These are phyloP conservation scores for Glyphotaelius pellucidus DNA, from an alignment of 2,888 invertebrate species.

Conservation along the genomic window DNA sequence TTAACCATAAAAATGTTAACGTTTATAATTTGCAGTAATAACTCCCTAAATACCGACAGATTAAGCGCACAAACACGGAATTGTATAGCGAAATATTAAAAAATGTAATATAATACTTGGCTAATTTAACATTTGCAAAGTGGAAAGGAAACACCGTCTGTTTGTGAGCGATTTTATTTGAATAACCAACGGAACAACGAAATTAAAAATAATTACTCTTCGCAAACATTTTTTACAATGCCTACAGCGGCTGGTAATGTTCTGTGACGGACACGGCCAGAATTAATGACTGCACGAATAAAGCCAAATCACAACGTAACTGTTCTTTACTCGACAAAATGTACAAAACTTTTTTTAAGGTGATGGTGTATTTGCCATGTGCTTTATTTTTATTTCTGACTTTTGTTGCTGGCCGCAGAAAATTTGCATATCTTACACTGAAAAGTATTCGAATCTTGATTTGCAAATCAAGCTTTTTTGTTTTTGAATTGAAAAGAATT, in stretches of 20 bases:
- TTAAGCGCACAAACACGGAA: background rate
- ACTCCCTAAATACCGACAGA: background rate
- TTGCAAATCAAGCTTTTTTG: background rate
- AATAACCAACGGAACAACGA: constrained; percentile 28
- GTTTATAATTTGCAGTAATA: background rate
- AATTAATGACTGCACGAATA: constrained; percentile 25
- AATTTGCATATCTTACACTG: background rate
- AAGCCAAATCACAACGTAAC: constrained; percentile 6
- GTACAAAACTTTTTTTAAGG: background rate
- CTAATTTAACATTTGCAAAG: constrained; percentile 2
- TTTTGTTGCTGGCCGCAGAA: background rate
- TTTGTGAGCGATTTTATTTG: constrained; percentile 33
- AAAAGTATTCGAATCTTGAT: background rate
- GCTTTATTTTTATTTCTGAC: background rate
- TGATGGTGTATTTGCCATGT: background rate
- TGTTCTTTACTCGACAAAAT: constrained; percentile 6
- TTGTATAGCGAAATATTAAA: background rate
- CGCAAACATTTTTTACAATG: constrained; percentile 34
- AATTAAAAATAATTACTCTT: constrained; percentile 46
- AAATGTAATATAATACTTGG: background rate
- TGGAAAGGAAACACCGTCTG: constrained; percentile 6
- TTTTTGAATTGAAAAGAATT: background rate
- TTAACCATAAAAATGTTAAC: background rate
- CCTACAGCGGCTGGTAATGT: background rate
- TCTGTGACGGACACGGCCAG: constrained; percentile 6